A percentile compares a stretch with the other conserved stretches of the same genome.
Conservation (phyloP, 2,888 invertebrate species). For the Perdita meconis region DNA sequence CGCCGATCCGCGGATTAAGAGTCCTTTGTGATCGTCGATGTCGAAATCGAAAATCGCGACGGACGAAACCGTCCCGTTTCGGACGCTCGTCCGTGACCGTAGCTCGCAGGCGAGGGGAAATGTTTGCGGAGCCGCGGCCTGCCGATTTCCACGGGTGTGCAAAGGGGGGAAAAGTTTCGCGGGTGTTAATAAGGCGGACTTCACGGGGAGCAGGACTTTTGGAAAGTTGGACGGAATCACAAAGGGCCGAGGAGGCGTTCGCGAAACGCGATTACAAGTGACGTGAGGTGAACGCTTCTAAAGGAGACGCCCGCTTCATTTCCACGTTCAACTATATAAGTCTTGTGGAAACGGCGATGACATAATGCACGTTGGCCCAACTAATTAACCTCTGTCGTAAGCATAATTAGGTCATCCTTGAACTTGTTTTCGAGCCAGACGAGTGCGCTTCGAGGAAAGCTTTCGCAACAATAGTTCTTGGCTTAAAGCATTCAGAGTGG, state of each 20-base stretch:
- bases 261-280: slow-evolving; percentile 46
- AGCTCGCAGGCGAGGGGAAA: slow-evolving; percentile 17
- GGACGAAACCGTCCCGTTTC: no score
- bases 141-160: slow-evolving; percentile 34
- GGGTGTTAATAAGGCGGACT: slow-evolving; percentile 48
- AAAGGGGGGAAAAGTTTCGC: slow-evolving; percentile 34
- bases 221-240: slow-evolving; percentile 51
- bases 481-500: not conserved
- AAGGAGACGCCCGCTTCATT: slow-evolving; percentile 44
- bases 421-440: slow-evolving; percentile 21
- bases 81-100: no score
- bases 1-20: slow-evolving; percentile 10
- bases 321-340: slow-evolving; percentile 41
- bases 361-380: slow-evolving; percentile 39
- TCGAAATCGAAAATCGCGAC: slow-evolving; percentile 42
- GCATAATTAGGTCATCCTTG: slow-evolving; percentile 39
- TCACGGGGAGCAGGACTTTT: slow-evolving; percentile 13
- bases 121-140: slow-evolving; percentile 41
- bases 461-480: slow-evolving; percentile 1
- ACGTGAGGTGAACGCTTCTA: slow-evolving; percentile 42
- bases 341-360: slow-evolving; percentile 35
- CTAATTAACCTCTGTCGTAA: slow-evolving; percentile 37
- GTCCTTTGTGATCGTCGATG: slow-evolving; percentile 14
- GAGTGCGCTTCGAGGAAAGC: slow-evolving; percentile 2
- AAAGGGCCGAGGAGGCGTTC: slow-evolving; percentile 15